Evolutionary conservation across 2,113 vertebrate genomes (phyloP).

Genomic region (Gavia stellata): DNA sequence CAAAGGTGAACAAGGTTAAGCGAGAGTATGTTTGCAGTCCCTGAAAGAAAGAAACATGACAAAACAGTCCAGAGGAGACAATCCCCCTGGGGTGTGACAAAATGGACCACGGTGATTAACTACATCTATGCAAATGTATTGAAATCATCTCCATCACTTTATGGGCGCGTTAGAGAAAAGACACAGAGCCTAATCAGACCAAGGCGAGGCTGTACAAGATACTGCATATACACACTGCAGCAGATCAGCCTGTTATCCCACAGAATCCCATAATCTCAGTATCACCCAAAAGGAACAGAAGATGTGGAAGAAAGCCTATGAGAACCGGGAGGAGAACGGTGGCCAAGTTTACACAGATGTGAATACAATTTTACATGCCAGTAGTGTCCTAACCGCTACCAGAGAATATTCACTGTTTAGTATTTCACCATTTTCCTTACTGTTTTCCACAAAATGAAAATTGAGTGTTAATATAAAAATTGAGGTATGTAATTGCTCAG

Average conservation of each 20-base stretch:
- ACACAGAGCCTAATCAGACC: background rate
- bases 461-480: background rate
- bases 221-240: too few species aligned
- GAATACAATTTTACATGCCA: background rate
- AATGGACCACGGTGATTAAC: background rate
- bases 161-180: fast-evolving
- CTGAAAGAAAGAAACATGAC: background rate
- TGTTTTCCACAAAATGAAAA: background rate
- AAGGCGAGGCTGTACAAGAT: fast-evolving
- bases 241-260: background rate
- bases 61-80: background rate
- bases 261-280: background rate
- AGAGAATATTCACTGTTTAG: background rate
- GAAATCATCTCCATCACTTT: background rate
- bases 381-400: background rate
- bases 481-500: background rate
- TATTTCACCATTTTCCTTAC: background rate
- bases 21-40: background rate
- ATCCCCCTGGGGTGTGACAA: background rate
- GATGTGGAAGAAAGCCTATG: fast-evolving
- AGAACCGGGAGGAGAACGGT: background rate
- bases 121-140: background rate
- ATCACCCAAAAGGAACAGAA: background rate
- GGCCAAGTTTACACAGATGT: background rate
- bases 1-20: background rate